Evolutionary conservation across 1,140 invertebrate species (phyloP).

Genomic region (Macrosteles quadrilineatus): DNA sequence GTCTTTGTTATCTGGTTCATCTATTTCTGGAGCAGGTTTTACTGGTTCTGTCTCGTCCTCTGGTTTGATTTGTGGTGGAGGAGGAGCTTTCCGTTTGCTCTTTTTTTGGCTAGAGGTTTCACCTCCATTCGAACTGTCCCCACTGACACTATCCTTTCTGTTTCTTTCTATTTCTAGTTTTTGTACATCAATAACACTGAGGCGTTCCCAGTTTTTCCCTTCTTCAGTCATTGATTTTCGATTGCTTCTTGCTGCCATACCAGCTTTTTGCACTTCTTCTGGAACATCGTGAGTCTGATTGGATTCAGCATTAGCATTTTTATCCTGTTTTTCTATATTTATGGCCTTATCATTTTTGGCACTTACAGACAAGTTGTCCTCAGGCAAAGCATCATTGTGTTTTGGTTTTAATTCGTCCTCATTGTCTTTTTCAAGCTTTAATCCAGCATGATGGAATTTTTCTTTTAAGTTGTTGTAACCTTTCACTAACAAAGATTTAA

Average conservation of each 20-base stretch:
- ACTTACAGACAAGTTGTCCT: conserved; percentile 32
- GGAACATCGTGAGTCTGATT: conserved; percentile 53
- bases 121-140: conserved; percentile 34
- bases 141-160: conserved; percentile 38
- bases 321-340: neutral
- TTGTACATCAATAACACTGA: conserved; percentile 1
- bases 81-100: conserved; percentile 71
- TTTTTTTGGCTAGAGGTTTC: conserved; percentile 53
- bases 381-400: conserved; percentile 26
- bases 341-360: neutral
- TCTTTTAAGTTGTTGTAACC: conserved; percentile 48
- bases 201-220: conserved; percentile 23
- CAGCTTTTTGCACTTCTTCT: conserved; percentile 69
- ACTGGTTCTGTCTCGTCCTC: conserved; percentile 30
- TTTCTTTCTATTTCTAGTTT: conserved; percentile 25
- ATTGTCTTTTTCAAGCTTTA: conserved; percentile 29
- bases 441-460: conserved; percentile 40
- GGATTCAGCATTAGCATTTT: neutral
- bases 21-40: conserved; percentile 27
- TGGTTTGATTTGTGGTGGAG: conserved; percentile 55
- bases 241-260: conserved; percentile 65
- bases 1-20: conserved; percentile 36
- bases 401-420: conserved; percentile 22
- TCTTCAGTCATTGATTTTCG: conserved; percentile 52
- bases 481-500: conserved; percentile 42